Base-by-base conservation (phyloP, 1,140 invertebrate species). In the Drosophila takahashii region DNA sequence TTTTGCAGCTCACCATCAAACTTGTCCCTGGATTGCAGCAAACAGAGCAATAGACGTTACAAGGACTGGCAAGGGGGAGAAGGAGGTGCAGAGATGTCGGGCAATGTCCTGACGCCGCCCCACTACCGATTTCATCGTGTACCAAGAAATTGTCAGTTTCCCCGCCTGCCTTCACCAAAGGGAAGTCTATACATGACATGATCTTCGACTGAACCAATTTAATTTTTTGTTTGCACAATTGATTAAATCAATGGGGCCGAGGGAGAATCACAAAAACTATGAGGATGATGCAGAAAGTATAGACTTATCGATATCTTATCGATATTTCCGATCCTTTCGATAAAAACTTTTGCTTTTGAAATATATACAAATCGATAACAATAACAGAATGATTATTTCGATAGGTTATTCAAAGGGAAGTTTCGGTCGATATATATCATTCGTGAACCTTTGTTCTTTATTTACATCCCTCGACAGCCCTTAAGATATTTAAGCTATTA, bases 401-500 rank as follows among this genome's bases (percentile, higher is more conserved):
- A n/a, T n/a, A 39, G 5, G 2, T 41, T 15, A 8, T 10, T 41
- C 8, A 37, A 11, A 2, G 36, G 1, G 11, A 37, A 11, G 4
- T 37, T n/a, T 9, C 3, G 18, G 22, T 32, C 27, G 8, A 16
- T 10, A n/a, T 15, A 32, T 9, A n/a, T 10, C 5, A 16, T 4
- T n/a, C n/a, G n/a, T 9, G 26, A 9, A 27, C 27, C 2, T 26
- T 29, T 5, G 7, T 4, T 10, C 29, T 16, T 15, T 8, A 29
- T 50, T 15, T 4, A 5, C 22, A 27, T 29, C 26, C 47, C 47
- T 10, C 5, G 65, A 26, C 48, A 11, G 15, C 47, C 56, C 13
- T n/a, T 44, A 69, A 79, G 47, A 71, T 71, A 56, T 80, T 76
- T 80, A 77, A 65, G 78, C 65, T 51, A 71, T 81, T 81, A 65